phyloP scores from a whole-genome alignment of 1,140 invertebrate species.

The Cataglyphis hispanica region DNA sequence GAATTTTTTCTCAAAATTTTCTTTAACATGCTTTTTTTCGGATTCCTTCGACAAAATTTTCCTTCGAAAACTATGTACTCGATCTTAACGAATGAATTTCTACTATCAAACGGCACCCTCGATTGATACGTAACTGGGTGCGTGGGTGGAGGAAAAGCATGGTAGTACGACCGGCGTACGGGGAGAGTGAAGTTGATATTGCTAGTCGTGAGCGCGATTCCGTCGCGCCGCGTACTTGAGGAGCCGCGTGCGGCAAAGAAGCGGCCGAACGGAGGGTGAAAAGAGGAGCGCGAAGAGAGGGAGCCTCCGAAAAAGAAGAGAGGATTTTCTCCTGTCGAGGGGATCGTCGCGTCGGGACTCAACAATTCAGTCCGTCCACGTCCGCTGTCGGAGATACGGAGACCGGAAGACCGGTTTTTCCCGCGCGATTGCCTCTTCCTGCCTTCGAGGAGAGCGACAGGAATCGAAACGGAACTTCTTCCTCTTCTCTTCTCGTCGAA shows the following conservation, averaged over 20 bases:
- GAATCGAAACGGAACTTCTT: neutral
- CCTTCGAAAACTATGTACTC: neutral
- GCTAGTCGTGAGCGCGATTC: conserved; percentile 82
- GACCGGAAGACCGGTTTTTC: conserved; percentile 35
- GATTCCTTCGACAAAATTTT: conserved; percentile 3
- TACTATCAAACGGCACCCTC: conserved; percentile 42
- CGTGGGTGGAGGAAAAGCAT: conserved; percentile 79
- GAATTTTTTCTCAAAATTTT: neutral
- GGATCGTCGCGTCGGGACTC: neutral
- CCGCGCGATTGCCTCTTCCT: neutral
- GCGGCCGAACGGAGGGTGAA: conserved; percentile 20
- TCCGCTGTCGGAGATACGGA: conserved; percentile 10
- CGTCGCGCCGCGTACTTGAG: conserved; percentile 77
- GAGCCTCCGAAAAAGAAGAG: neutral
- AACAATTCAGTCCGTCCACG: conserved; percentile 35
- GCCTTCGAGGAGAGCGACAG: neutral
- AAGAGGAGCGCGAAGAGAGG: conserved; percentile 21
- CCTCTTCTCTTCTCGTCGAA: neutral
- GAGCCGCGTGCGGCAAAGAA: conserved; percentile 19
- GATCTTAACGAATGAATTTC: neutral
- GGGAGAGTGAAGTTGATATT: conserved; percentile 74
- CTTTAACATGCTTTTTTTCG: neutral
- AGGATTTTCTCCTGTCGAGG: neutral
- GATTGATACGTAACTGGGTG: conserved; percentile 71
- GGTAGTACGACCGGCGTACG: conserved; percentile 73